Evolutionary conservation across 2,797 vertebrate genomes (phyloP), one percentile per base, ranked within the genome.

Genomic region (Antennarius maculatus): DNA sequence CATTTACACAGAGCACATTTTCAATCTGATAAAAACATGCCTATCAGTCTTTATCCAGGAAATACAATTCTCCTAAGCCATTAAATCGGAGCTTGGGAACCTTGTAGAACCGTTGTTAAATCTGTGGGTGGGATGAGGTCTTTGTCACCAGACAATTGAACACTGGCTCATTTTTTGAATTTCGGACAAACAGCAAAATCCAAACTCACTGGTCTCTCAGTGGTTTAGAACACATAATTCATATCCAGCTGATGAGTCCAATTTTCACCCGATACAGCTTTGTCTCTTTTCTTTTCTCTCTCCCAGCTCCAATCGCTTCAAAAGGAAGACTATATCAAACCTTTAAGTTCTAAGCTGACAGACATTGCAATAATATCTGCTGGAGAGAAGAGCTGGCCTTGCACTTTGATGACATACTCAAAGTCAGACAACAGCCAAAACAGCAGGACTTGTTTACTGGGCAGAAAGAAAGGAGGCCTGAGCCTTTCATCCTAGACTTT

Each of bases 401-500:
- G 84, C 84, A 88, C 85, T 91, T 88, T 82, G 87, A 89, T 88
- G 81, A 89, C 83, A 87, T 86, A 86, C 80, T 83, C 34, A 65
- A 79, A 84, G 76, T 79, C 76, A 71, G 66, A 64, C 65, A 81
- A 72, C 70, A 82, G 81, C 72, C 75, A 77, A 87, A 87, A 79
- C 76, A 87, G 82, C 82, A 75, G 76, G 86, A 86, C 79, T 79
- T 91, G 83, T 92, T 92, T 90, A 88, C 86, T 87, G 86, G 79
- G 84, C 88, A 90, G 79, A 86, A 85, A 86, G 73, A 81, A 86
- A 84, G 65, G 47, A 76, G 62, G 46, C 31, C 59, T 69, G 71
- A 84, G 85, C 69, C 74, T 88, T 89, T 90, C 76, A 88, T 90
- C 78, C 63, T 54, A 55, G 46, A 84, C 74, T 87, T 83, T 64